Percentiles rank a stretch among this genome's conserved stretches.
Conservation (phyloP, 2,797 vertebrate species). For the Neostethus bicornis region DNA sequence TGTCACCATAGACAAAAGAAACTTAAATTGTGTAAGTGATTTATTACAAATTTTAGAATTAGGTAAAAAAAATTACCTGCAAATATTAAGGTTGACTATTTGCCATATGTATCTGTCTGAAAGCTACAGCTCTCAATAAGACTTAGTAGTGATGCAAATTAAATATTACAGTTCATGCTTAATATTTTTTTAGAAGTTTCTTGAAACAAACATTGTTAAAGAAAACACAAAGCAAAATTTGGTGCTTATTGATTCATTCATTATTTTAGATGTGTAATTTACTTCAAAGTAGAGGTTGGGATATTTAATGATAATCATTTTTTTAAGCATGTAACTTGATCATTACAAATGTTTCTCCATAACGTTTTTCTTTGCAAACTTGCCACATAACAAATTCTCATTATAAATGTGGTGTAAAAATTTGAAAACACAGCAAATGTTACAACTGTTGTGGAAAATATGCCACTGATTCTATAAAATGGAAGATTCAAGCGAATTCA, state of each 20-base stretch:
- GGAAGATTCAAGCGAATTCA: too few relatives aligned
- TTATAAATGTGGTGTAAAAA: too few relatives aligned
- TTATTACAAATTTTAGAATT: not conserved
- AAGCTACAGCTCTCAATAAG: not conserved
- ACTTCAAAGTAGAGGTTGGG: too few relatives aligned
- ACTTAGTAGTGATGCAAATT: not conserved
- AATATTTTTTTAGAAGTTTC: constrained; percentile 10
- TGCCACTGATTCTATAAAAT: too few relatives aligned
- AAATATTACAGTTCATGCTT: too few relatives aligned
- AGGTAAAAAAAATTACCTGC: not conserved
- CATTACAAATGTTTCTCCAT: too few relatives aligned
- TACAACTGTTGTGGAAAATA: too few relatives aligned
- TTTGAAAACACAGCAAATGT: too few relatives aligned
- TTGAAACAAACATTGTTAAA: constrained; percentile 5
- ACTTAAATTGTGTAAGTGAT: not conserved
- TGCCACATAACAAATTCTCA: too few relatives aligned
- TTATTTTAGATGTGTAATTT: not conserved
- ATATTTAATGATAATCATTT: too few relatives aligned
- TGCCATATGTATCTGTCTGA: not conserved
- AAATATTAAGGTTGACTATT: not conserved
- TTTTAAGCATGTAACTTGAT: too few relatives aligned
- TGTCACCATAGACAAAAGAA: constrained; percentile 15
- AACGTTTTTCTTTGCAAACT: too few relatives aligned
- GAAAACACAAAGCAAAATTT: not conserved
- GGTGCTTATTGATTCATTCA: not conserved